These are phyloP conservation scores for Beaufortia kweichowensis DNA, from an alignment of 2,113 vertebrate species.

Conservation along the genomic window DNA sequence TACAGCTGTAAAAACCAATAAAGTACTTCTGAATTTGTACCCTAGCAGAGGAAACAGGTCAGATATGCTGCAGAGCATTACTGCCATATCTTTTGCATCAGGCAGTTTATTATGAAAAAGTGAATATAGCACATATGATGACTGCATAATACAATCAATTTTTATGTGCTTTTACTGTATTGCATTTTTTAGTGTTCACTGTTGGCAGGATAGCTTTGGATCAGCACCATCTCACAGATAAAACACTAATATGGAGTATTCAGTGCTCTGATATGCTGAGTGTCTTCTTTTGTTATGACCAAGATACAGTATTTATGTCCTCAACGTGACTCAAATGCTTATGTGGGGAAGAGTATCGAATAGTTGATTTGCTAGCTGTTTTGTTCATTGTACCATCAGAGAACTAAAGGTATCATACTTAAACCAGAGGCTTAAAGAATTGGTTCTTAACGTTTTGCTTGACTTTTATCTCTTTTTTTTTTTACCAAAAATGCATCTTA, in stretches of 20 bases:
- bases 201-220: background rate
- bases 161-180: background rate
- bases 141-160: background rate
- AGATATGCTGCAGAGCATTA: background rate
- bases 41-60: background rate
- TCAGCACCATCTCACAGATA: background rate
- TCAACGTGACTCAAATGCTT: background rate
- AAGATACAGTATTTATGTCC: slow-evolving; percentile 1
- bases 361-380: background rate
- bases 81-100: background rate
- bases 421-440: background rate
- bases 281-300: background rate
- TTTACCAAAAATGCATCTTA: no score
- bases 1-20: slow-evolving; percentile 27
- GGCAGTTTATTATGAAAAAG: background rate
- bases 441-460: no score
- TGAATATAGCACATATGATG: background rate
- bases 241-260: background rate
- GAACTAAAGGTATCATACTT: background rate
- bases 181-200: background rate
- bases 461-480: no score
- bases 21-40: background rate
- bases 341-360: background rate
- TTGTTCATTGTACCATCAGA: slow-evolving; percentile 8
- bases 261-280: background rate